phyloP scores from a whole-genome alignment of 2,113 vertebrate species.

The Carlito syrichta region DNA sequence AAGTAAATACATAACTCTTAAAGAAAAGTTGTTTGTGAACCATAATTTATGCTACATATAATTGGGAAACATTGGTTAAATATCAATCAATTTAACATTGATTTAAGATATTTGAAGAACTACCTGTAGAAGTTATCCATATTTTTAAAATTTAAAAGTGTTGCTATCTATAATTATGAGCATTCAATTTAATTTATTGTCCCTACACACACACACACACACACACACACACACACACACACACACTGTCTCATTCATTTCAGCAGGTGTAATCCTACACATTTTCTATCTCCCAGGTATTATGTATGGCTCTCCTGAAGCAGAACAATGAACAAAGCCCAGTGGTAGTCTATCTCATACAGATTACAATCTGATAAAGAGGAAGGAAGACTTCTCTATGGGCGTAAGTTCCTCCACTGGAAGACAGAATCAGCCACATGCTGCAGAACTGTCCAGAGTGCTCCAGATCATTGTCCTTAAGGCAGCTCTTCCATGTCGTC shows the following conservation, averaged over 20 bases:
- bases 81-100: too few relatives aligned
- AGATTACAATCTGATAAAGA: not conserved
- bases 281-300: not conserved
- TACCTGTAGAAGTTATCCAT: not conserved
- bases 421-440: rapidly evolving
- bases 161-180: not conserved
- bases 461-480: not conserved
- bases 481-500: rapidly evolving
- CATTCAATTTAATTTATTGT: not conserved
- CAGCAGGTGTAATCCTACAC: not conserved
- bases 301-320: not conserved
- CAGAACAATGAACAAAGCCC: not conserved
- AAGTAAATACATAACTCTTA: not conserved
- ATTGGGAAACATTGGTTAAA: too few relatives aligned
- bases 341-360: not conserved
- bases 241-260: not conserved
- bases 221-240: not conserved
- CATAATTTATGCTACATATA: not conserved
- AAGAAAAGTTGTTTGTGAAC: not conserved
- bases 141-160: not conserved
- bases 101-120: not conserved
- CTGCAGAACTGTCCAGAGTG: not conserved
- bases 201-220: not conserved
- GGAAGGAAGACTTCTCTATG: not conserved
- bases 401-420: too few relatives aligned